A percentile compares a stretch with the other conserved stretches of the same genome.
Conservation (phyloP, 2,888 invertebrate species). For the Trissoscelio sp. region DNA sequence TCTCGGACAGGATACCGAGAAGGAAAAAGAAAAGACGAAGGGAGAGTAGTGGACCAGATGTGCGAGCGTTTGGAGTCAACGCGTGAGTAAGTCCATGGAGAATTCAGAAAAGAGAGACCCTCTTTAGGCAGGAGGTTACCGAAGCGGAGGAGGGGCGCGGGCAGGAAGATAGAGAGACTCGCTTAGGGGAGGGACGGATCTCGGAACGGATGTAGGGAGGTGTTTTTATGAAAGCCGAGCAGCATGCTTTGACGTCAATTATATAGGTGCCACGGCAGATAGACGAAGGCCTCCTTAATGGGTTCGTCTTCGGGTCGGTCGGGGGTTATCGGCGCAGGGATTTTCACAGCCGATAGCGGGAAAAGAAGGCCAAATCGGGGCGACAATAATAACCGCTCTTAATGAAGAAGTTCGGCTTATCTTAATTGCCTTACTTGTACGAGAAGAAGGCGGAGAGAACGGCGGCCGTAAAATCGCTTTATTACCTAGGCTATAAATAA, state of each 20-base stretch:
- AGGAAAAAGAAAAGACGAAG: constrained; percentile 22
- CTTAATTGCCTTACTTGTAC: constrained; percentile 49
- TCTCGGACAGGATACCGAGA: constrained; percentile 1
- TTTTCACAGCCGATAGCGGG: constrained; percentile 80
- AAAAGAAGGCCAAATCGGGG: constrained; percentile 64
- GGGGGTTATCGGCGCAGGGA: constrained; percentile 81
- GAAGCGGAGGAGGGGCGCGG: constrained; percentile 47
- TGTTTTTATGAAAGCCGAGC: constrained; percentile 83
- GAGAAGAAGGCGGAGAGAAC: not conserved
- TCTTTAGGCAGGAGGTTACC: constrained; percentile 52
- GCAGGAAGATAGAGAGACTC: constrained; percentile 53
- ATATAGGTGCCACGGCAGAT: constrained; percentile 82
- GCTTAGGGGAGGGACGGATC: constrained; percentile 68
- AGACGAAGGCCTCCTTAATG: constrained; percentile 80
- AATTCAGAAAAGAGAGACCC: constrained; percentile 76
- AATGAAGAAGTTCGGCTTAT: constrained; percentile 55
- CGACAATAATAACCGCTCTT: constrained; percentile 64
- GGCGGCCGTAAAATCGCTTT: constrained; percentile 40
- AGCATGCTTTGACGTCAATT: constrained; percentile 83
- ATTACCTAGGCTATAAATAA: constrained; percentile 59
- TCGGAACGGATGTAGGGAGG: constrained; percentile 82
- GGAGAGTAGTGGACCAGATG: constrained; percentile 72
- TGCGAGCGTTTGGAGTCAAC: constrained; percentile 74
- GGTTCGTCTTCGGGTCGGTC: constrained; percentile 80
- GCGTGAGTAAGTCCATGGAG: constrained; percentile 79